These are phyloP conservation scores for Axis porcinus DNA, from an alignment of 2,113 vertebrate genomes.

Conservation along the genomic window DNA sequence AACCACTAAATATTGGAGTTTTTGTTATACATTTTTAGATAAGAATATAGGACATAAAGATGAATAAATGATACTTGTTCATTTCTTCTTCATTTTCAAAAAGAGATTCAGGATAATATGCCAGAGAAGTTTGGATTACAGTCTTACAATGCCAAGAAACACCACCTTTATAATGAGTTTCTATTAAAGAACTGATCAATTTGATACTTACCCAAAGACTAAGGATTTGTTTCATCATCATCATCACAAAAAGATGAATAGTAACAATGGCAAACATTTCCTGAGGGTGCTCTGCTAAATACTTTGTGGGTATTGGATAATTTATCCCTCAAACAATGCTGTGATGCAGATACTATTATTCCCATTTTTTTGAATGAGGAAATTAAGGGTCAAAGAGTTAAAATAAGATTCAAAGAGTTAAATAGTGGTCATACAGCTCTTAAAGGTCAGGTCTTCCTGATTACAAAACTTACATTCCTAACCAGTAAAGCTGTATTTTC, in stretches of 20 bases:
- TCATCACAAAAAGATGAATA: neutral
- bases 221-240: neutral
- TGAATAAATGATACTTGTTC: neutral
- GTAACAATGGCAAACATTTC: neutral
- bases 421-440: neutral
- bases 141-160: neutral
- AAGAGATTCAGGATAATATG: constrained; percentile 10
- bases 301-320: neutral
- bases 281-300: neutral
- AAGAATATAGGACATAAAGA: neutral
- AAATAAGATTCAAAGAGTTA: neutral
- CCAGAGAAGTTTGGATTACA: neutral
- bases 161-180: neutral
- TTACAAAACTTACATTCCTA: neutral
- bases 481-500: neutral
- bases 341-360: neutral
- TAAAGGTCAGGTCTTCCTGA: neutral
- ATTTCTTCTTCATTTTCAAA: neutral
- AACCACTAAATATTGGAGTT: neutral
- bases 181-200: neutral
- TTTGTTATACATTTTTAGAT: neutral
- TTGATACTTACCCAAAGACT: neutral
- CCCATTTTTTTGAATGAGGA: neutral
- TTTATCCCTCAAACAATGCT: neutral
- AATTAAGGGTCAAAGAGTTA: neutral